Conservation (phyloP, 2,797 vertebrate species). For the Erpetoichthys calabaricus region DNA sequence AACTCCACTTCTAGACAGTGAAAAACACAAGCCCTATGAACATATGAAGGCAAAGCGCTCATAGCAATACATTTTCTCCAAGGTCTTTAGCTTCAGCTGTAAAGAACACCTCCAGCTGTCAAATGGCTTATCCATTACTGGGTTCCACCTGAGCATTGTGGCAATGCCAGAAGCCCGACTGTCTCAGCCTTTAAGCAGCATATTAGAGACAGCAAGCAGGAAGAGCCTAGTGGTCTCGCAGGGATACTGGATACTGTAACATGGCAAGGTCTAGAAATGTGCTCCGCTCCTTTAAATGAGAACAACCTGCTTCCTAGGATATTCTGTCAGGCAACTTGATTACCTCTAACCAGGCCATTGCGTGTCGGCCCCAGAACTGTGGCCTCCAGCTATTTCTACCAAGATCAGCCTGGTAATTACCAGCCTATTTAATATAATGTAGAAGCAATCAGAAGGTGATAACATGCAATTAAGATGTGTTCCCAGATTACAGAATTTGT, state of each 20-base stretch:
- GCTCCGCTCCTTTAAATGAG: constrained; percentile 31
- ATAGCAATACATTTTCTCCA: constrained; percentile 46
- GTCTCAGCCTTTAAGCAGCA: constrained; percentile 26
- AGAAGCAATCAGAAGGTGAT: constrained; percentile 97
- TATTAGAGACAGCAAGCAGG: constrained; percentile 36
- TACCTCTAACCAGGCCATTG: constrained; percentile 53
- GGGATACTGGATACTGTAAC: constrained; percentile 23
- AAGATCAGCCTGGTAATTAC: constrained; percentile 95
- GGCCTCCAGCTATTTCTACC: constrained; percentile 90
- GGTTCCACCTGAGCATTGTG: constrained; percentile 21
- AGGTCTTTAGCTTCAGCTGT: constrained; percentile 34
- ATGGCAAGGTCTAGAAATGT: constrained; percentile 25
- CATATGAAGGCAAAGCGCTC: constrained; percentile 50
- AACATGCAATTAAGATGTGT: constrained; percentile 98
- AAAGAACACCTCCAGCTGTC: constrained; percentile 45
- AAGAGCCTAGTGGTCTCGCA: constrained; percentile 19
- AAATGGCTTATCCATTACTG: constrained; percentile 46
- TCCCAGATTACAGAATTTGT: constrained; percentile 78
- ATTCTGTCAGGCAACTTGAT: constrained; percentile 23
- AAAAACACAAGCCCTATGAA: constrained; percentile 56
- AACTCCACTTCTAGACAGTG: constrained; percentile 36
- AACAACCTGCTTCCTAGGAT: constrained; percentile 28
- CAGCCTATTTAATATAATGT: constrained; percentile 98
- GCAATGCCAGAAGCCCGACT: constrained; percentile 39
- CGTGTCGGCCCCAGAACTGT: constrained; percentile 54